Percentiles rank a stretch among this genome's conserved stretches.
Evolutionary conservation across 2,113 vertebrate genomes (phyloP).

Genomic region (Onychorhynchus coronatus): DNA sequence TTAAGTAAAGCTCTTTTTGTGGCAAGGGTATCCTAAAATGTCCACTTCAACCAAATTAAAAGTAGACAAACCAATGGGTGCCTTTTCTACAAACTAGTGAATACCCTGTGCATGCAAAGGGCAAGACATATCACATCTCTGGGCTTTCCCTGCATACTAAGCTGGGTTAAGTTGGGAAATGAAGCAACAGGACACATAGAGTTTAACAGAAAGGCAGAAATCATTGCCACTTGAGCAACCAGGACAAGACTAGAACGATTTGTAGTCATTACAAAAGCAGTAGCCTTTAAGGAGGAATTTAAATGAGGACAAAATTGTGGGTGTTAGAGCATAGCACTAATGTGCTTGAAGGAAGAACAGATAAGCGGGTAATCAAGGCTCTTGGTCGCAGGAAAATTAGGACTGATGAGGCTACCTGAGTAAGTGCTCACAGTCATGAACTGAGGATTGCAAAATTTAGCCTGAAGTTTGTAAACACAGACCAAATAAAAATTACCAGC

Average conservation of each 20-base stretch:
- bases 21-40: background rate
- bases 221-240: background rate
- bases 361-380: background rate
- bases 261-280: background rate
- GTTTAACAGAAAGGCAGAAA: background rate
- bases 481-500: slow-evolving; percentile 5
- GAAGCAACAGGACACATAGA: background rate
- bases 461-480: slow-evolving; percentile 22
- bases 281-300: background rate
- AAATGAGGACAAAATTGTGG: slow-evolving; percentile 18
- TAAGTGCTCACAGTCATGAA: background rate
- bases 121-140: background rate
- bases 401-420: background rate
- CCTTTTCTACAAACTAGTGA: background rate
- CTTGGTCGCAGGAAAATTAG: background rate
- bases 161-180: background rate
- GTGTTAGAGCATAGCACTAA: background rate
- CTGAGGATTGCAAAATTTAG: slow-evolving; percentile 30
- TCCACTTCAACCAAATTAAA: background rate
- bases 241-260: background rate
- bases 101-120: background rate
- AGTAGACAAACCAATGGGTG: background rate
- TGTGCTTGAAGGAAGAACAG: slow-evolving; percentile 15
- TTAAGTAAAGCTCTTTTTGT: background rate
- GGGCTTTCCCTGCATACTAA: background rate